phyloP scores from a whole-genome alignment of 2,888 invertebrate genomes.

The Drosophila acutilabella region DNA sequence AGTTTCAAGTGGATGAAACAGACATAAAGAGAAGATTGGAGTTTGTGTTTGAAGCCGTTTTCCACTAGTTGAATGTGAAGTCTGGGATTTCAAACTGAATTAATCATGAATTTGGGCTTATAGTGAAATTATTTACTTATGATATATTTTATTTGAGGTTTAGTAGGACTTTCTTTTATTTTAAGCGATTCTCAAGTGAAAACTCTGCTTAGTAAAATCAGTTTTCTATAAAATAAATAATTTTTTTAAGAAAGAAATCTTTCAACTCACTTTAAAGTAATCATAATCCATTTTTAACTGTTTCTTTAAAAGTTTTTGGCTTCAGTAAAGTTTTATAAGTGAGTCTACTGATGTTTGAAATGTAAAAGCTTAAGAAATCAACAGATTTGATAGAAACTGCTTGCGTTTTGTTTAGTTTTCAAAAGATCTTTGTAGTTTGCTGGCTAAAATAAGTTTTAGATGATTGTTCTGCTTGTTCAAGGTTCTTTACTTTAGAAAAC shows the following conservation, averaged over 20 bases:
- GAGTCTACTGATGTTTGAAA: neutral
- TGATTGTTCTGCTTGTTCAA: neutral
- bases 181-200: too few relatives aligned
- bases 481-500: neutral
- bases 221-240: too few relatives aligned
- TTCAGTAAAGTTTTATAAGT: neutral
- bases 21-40: neutral
- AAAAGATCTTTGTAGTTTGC: too few relatives aligned
- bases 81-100: neutral
- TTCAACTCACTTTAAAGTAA: neutral
- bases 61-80: conserved; percentile 24
- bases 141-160: too few relatives aligned
- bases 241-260: too few relatives aligned
- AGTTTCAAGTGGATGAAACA: neutral
- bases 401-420: neutral
- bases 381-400: neutral
- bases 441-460: too few relatives aligned
- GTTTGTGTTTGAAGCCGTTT: neutral
- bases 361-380: neutral
- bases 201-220: too few relatives aligned
- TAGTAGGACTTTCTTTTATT: too few relatives aligned
- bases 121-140: too few relatives aligned
- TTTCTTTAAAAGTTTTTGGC: neutral
- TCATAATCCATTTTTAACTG: neutral
- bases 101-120: too few relatives aligned